These are phyloP conservation scores for Glyphotaelius pellucidus DNA, from an alignment of 2,888 invertebrate genomes.

Conservation along the genomic window DNA sequence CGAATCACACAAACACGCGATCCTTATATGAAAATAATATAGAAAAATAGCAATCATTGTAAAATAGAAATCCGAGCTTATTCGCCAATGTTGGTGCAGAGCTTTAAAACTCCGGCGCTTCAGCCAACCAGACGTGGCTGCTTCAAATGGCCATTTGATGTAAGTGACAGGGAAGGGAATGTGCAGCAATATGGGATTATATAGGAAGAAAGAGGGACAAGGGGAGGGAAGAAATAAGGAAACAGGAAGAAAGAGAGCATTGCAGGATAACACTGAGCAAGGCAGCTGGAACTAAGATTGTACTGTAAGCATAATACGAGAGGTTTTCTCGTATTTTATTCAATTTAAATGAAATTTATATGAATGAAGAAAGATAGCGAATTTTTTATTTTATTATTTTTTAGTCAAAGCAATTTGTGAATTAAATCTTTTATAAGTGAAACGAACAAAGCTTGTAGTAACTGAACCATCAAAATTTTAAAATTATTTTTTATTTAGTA, in stretches of 20 bases:
- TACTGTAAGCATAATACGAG: background rate
- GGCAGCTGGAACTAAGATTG: background rate
- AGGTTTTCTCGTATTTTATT: background rate
- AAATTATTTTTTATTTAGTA: no score
- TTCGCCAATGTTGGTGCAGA: conserved; percentile 8
- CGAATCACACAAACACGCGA: background rate
- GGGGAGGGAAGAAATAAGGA: background rate
- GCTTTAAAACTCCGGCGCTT: conserved; percentile 17
- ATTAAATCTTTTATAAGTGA: no score
- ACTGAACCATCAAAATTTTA: no score
- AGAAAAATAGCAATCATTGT: conserved; percentile 17
- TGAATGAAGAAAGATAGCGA: background rate
- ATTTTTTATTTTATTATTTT: no score
- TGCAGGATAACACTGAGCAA: background rate
- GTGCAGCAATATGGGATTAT: conserved; percentile 14
- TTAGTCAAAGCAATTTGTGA: no score
- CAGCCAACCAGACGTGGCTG: conserved; percentile 27
- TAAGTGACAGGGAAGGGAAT: conserved; percentile 9
- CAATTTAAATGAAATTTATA: background rate
- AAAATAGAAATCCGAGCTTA: background rate
- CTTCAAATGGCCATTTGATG: conserved; percentile 2
- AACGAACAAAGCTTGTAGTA: no score
- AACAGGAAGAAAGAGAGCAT: background rate
- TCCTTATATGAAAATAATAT: background rate
- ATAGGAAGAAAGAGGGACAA: background rate